phyloP scores from a whole-genome alignment of 23 tunicate genomes.

The Diplosoma virens region DNA sequence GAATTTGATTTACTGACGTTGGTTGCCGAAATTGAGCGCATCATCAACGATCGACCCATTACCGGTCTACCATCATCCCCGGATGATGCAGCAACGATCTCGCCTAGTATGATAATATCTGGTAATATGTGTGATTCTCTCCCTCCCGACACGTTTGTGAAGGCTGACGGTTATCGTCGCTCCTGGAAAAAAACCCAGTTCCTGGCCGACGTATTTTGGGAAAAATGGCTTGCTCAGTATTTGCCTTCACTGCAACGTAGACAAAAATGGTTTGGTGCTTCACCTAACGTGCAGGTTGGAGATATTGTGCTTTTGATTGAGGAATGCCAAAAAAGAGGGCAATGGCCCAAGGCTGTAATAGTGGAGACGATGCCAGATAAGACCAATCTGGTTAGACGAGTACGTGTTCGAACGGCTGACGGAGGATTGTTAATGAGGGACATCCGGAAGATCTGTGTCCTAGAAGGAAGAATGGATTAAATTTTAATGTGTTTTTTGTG shows the following conservation, averaged over 20 bases:
- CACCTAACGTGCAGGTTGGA: conserved; percentile 10
- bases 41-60: conserved; percentile 24
- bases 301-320: conserved; percentile 18
- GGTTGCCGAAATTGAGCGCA: conserved; percentile 3
- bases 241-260: conserved; percentile 7
- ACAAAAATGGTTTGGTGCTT: conserved; percentile 13
- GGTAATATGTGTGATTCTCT: background rate
- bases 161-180: conserved; percentile 16
- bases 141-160: background rate
- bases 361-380: conserved; percentile 17
- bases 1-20: background rate
- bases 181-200: background rate
- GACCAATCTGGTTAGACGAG: conserved; percentile 8
- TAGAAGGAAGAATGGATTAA: too few relatives aligned
- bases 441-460: conserved; percentile 21
- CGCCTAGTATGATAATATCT: background rate
- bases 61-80: conserved; percentile 5
- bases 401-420: background rate
- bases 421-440: background rate
- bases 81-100: background rate
- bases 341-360: conserved; percentile 23
- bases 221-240: background rate
- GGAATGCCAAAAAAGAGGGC: background rate
- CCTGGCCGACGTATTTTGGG: conserved; percentile 17
- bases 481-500: too few relatives aligned